Base-by-base conservation (phyloP, 2,113 vertebrate genomes). In the Dunckerocampus dactyliophorus region DNA sequence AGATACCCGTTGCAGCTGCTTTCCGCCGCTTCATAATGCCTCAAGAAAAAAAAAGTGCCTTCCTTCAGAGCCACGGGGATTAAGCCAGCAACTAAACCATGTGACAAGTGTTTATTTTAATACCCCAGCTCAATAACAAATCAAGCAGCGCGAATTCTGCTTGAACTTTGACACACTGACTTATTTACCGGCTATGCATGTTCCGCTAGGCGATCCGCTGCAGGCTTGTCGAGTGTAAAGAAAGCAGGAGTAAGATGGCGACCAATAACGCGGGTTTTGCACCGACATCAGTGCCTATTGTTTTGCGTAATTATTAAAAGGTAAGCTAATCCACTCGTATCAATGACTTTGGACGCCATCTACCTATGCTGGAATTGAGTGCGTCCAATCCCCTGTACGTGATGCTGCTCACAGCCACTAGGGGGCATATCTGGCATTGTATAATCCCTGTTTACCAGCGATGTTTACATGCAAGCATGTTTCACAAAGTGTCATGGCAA, bases 131-230 rank as follows among this genome's bases (percentile, higher is more conserved):
- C 46, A 54, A 63, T 37, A 65, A 65, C 61, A 79, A 65, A 68
- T 53, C 56, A 8, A 48, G 20, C 62, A 17, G 69, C 47, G 6
- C 58, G 47, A 2, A 52, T 50, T 28, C 47, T 43, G 39, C 39
- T 15, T 66, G 55, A 82, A 72, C 75, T 75, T 76, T 79, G 70
- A 52, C 77, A 75, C 39, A 71, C 54, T 79, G 66, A 68, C 72
- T 70, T 61, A 64, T 69, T 67, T 63, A 55, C 59, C 0, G 14
- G 47, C 39, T 43, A 4, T 43, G 31, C 3, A 22, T 65, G 54
- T 15, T 34, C 17, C 37, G 17, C 31, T 12, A 9, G 24, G 16
- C 4, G 28, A 54, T 31, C 15, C 8, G 8, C 15, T 10, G 39
- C 39, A 42, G 39, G 39, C 13, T 43, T 43, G 13, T 43, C 39